Evolutionary conservation across 2,888 invertebrate genomes (phyloP).

Genomic region (Synanthedon vespiformis): DNA sequence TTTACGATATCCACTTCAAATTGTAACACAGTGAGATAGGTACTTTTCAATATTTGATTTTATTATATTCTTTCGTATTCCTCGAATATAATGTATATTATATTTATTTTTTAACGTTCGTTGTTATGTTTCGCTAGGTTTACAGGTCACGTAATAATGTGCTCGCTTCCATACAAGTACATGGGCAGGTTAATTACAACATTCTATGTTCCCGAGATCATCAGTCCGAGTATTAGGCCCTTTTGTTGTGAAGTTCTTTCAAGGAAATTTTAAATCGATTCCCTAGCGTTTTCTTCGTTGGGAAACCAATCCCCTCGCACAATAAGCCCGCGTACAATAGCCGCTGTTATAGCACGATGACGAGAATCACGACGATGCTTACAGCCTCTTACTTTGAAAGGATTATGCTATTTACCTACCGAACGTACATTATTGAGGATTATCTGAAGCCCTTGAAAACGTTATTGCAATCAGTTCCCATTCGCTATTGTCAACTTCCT

Average conservation of each 20-base stretch:
- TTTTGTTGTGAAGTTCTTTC: slow-evolving; percentile 54
- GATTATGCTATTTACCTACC: slow-evolving; percentile 54
- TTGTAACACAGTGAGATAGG: too few relatives aligned
- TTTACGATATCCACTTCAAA: too few relatives aligned
- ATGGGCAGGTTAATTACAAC: slow-evolving; percentile 23
- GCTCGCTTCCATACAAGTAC: slow-evolving; percentile 2
- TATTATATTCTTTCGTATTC: too few relatives aligned
- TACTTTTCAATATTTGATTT: too few relatives aligned
- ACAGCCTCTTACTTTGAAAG: slow-evolving; percentile 34
- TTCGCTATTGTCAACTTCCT: too few relatives aligned
- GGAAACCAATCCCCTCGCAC: slow-evolving; percentile 61
- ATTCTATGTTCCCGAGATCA: slow-evolving; percentile 33
- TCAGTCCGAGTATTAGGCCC: slow-evolving; percentile 46
- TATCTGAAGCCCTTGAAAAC: neutral
- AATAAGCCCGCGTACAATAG: slow-evolving; percentile 57
- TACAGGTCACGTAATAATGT: neutral
- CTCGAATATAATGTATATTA: too few relatives aligned
- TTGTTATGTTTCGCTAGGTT: too few relatives aligned
- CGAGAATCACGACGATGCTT: slow-evolving; percentile 43
- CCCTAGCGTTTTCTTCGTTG: slow-evolving; percentile 48
- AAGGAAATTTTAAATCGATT: slow-evolving; percentile 65
- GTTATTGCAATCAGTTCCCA: neutral
- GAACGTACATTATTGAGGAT: neutral
- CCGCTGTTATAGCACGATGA: slow-evolving; percentile 43
- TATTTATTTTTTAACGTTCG: too few relatives aligned